Evolutionary conservation across 30 jellyfish, hydroid and myxozoan genomes (phyloP).

Genomic region (Calvadosia cruxmelitensis): DNA sequence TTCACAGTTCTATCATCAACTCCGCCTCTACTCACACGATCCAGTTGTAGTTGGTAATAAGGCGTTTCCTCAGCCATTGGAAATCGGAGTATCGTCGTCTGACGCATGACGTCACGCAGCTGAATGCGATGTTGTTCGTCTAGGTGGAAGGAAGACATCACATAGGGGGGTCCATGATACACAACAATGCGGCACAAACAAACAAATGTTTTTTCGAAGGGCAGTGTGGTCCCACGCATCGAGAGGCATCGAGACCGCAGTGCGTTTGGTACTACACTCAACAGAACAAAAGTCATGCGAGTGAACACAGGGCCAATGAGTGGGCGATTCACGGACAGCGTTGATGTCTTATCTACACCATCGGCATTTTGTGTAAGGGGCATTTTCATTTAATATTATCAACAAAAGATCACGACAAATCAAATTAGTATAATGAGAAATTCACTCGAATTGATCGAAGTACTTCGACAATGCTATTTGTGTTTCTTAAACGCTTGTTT

Average conservation of each 20-base stretch:
- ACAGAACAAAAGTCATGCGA: not conserved
- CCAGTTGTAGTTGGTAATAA: conserved; percentile 41
- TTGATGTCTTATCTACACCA: too few relatives aligned
- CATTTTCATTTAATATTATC: too few relatives aligned
- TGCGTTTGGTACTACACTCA: not conserved
- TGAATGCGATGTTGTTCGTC: conserved; percentile 87
- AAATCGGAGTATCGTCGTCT: conserved; percentile 90
- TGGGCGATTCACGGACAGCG: not conserved
- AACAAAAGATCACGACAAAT: too few relatives aligned
- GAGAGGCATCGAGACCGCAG: not conserved
- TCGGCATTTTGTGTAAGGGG: too few relatives aligned
- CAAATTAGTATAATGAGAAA: too few relatives aligned
- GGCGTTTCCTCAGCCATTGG: conserved; percentile 86
- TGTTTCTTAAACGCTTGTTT: too few relatives aligned
- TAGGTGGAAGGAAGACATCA: not conserved
- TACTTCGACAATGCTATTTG: too few relatives aligned
- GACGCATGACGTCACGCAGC: conserved; percentile 61
- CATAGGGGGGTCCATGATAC: not conserved
- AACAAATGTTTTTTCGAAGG: too few relatives aligned
- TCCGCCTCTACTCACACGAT: conserved; percentile 26
- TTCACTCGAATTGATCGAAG: too few relatives aligned
- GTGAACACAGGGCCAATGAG: not conserved
- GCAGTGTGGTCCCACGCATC: too few relatives aligned
- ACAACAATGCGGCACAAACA: not conserved
- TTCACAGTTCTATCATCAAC: too few relatives aligned